phyloP scores from a whole-genome alignment of 2,113 vertebrate genomes.

The western clawed frog (Xenopus tropicalis) region UCB_Xtro_10.0 CM004444.2:16656001-16656500 shows the following conservation, averaged over 20 bases:
- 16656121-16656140: too few relatives aligned
- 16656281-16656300: conserved; percentile 36
- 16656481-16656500: conserved; percentile 31
- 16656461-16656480: conserved; percentile 38
- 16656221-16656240: conserved; percentile 38
- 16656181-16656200: neutral
- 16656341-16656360: conserved; percentile 35
- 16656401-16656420: conserved; percentile 38
- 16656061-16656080: too few relatives aligned
- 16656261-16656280: conserved; percentile 30
- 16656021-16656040: too few relatives aligned
- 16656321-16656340: conserved; percentile 35
- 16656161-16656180: neutral
- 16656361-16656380: conserved; percentile 34
- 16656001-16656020: too few relatives aligned
- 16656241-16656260: conserved; percentile 29
- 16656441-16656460: conserved; percentile 41
- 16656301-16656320: conserved; percentile 35
- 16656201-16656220: conserved; percentile 10
- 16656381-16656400: conserved; percentile 33
- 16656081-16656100: too few relatives aligned
- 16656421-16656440: conserved; percentile 10
- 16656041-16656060: too few relatives aligned
- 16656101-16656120: too few relatives aligned
- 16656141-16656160: too few relatives aligned